Base-by-base conservation (phyloP, 2,113 vertebrate species). In the Sinocyclocheilus rhinocerous region DNA sequence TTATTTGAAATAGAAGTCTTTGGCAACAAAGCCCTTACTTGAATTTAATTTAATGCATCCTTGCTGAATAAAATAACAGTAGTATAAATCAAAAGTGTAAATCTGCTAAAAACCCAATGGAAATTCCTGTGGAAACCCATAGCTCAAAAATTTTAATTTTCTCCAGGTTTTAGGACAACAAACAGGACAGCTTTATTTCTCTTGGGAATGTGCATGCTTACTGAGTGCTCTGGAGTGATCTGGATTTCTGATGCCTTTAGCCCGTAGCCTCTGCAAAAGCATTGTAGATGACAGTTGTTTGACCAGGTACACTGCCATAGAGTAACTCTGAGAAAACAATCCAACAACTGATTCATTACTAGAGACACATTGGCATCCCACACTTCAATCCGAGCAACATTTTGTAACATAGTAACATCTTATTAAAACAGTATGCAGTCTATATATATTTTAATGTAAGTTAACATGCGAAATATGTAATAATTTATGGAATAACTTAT, bases 181-280 rank as follows among this genome's bases (percentile, higher is more conserved):
- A 45, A 73, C 67, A 20, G 42, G 24, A 48, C 11, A 48, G 39
- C 15, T 76, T 13, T 3, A 29, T 57, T 39, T 42, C 11, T 67
- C 7, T 18, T 45, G 61, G 29, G 26, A 24, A 6, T 6, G 11
- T 36, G 69, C 33, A 39, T 67, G 89, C 96, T 90, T 96, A 99
- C 98, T 99, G 87, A 99, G 96, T 2, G 98, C 98, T 96, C 97
- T 95, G 91, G 98, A 99, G 95, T 99, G 98, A 94, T 99, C 98
- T 4, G 98, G 97, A 93, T 99, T 99, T 92, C 98, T 95, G 92
- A 99, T 99, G 87, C 98, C 98, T 95, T 99, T 99, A 36, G 96
- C 96, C 89, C 97, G 95, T 91, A 99, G 96, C 92, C 98, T 96
- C 95, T 99, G 97, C 91, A 99, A 92, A 89, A 99, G 94, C 85